Evolutionary conservation across 2,113 vertebrate species (phyloP).

Genomic region (Drymodes brunneopygia): DNA sequence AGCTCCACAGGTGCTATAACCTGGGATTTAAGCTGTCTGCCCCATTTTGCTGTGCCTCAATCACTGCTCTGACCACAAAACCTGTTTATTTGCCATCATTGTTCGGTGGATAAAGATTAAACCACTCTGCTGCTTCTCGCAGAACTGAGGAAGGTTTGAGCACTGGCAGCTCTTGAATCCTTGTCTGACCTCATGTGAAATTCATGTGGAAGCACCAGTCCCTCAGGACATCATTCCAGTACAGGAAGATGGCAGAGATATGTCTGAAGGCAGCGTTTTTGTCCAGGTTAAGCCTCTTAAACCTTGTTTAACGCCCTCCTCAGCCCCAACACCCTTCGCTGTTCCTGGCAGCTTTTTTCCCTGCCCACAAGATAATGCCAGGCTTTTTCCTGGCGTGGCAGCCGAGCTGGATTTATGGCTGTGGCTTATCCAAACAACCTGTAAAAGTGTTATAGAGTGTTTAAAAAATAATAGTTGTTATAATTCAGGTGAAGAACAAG

Average conservation of each 20-base stretch:
- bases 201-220: background rate
- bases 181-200: background rate
- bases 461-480: background rate
- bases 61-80: background rate
- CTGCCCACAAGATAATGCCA: background rate
- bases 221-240: background rate
- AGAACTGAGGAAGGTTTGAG: background rate
- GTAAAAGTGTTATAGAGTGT: background rate
- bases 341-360: background rate
- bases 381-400: background rate
- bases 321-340: background rate
- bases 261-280: background rate
- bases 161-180: background rate
- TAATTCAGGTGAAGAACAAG: constrained; percentile 2
- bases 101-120: background rate
- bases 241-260: background rate
- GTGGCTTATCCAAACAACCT: constrained; percentile 28
- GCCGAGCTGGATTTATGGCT: background rate
- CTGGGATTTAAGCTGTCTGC: background rate
- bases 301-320: background rate
- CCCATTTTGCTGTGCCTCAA: background rate
- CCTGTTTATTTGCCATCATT: background rate
- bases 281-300: background rate
- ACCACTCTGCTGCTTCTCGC: background rate
- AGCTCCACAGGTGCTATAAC: background rate